Base-by-base conservation (phyloP, 1,140 invertebrate species). In the Cylas formicarius region DNA sequence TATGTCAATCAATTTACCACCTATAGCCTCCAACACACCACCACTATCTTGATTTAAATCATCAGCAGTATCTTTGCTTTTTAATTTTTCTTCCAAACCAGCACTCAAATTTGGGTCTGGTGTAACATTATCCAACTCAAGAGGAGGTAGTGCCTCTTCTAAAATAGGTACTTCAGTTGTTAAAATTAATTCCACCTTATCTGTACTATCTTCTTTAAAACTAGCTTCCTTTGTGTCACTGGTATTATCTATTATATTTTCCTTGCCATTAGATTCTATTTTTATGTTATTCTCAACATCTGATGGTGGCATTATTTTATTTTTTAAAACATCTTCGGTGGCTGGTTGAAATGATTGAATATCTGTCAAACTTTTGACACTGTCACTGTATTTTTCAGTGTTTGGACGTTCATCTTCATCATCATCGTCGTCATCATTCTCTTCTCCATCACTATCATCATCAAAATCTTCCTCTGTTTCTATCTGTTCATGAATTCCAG, bases 351-450 rank as follows among this genome's bases (percentile, higher is more conserved):
- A 28, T 14, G 27, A 28, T n/a, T 28, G 11, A 4, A 28, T 14
- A 28, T 28, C 27, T 28, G 27, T 5, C 5, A n/a, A n/a, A 28
- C 27, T 4, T 28, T 28, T n/a, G n/a, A n/a, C n/a, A n/a, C n/a
- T n/a, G n/a, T n/a, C n/a, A n/a, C 24, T 36, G 19, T 3, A 8
- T 10, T 36, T 18, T 38, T 43, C 11, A 33, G 18, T 21, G 11
- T 38, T 10, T 24, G 39, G 41, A 50, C 37, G 46, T 16, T 54
- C 51, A 18, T 55, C 52, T 21, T 54, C 46, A 31, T 59, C 49
- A 27, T 55, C 45, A 18, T 55, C 48, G 13, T 46, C 47, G 24
- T 53, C 52, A 28, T 44, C 41, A 22, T 50, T 55, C 10, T 57
- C 48, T 16, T 53, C 48, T 43, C 57, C 48, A 11, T 59, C 45